Percentiles rank a stretch among this genome's conserved stretches.
phyloP scores from a whole-genome alignment of 1,140 invertebrate species.

The Callitettix versicolor region DNA sequence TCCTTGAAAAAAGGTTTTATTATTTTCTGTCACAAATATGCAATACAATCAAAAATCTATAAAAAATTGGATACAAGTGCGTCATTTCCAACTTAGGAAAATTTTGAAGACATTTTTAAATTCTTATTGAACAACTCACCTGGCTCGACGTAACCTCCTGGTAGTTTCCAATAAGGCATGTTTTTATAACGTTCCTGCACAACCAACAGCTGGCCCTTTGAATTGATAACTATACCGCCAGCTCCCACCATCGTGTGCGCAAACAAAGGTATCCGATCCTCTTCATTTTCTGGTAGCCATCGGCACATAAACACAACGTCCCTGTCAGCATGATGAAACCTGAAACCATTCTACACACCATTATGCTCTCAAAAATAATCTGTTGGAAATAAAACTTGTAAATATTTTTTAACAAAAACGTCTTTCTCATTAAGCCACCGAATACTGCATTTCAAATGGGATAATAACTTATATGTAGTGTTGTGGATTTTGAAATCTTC shows the following conservation, averaged over 20 bases:
- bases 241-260: conserved; percentile 80
- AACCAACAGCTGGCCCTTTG: conserved; percentile 55
- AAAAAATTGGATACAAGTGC: no score
- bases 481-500: neutral
- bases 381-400: conserved; percentile 10
- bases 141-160: conserved; percentile 81
- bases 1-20: no score
- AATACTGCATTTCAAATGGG: neutral
- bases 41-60: no score
- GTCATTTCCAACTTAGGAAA: no score
- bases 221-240: conserved; percentile 76
- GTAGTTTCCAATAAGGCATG: conserved; percentile 69
- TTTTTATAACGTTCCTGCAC: conserved; percentile 61
- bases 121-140: conserved; percentile 37
- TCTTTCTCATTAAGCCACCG: neutral
- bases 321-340: conserved; percentile 63
- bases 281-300: conserved; percentile 48
- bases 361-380: conserved; percentile 7
- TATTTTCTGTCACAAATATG: no score
- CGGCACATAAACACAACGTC: conserved; percentile 73
- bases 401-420: conserved; percentile 12
- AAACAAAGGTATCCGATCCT: conserved; percentile 62
- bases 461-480: neutral
- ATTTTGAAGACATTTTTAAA: no score
- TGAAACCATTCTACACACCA: conserved; percentile 58